Evolutionary conservation across 2,113 vertebrate species (phyloP), one percentile per base, ranked within the genome.

Genomic region (Mixornis gularis): DNA sequence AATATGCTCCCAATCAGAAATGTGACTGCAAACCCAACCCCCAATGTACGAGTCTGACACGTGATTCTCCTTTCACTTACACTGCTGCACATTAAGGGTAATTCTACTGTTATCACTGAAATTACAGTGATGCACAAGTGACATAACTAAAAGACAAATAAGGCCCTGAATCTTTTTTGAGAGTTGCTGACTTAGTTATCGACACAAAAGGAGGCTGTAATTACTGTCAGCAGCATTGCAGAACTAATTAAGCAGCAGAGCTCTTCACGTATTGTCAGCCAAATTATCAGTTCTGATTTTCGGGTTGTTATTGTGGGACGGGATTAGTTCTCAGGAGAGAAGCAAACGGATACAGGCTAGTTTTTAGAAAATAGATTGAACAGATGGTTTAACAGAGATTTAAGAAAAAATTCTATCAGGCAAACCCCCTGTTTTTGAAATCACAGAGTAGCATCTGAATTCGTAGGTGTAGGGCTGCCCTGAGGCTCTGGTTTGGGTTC

Each of bases 221-320:
- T 93, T 91, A 89, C 91, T 92, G 87, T 91, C 81, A 94, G 62
- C 64, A 94, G 86, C 65, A 70, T 17, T 89, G 73, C 84, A 92
- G 93, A 93, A 78, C 73, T 92, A 92, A 89, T 89, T 87, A 94
- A 87, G 49, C 24, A 22, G 84, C 53, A 87, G 81, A 89, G 66
- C 46, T 56, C 21, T 94, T 92, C 16, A 41, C 14, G 10, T 84
- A 64, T 68, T 89, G 73, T 92, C 93, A 87, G 78, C 44, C 80
- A 94, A 96, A 95, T 92, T 60, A 82, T 70, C 49, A 60, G 78
- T 87, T 92, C 80, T 73, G 76, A 62, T 88, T 87, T 90, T 79
- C 90, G 79, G 64, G 55, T 62, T 79, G 85, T 69, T 90, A 65
- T 79, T 77, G 32, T 65, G 41, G 76, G n/a, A 65, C 22, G 41